Evolutionary conservation across 2,113 vertebrate genomes (phyloP).

Genomic region (Colinus virginianus): DNA sequence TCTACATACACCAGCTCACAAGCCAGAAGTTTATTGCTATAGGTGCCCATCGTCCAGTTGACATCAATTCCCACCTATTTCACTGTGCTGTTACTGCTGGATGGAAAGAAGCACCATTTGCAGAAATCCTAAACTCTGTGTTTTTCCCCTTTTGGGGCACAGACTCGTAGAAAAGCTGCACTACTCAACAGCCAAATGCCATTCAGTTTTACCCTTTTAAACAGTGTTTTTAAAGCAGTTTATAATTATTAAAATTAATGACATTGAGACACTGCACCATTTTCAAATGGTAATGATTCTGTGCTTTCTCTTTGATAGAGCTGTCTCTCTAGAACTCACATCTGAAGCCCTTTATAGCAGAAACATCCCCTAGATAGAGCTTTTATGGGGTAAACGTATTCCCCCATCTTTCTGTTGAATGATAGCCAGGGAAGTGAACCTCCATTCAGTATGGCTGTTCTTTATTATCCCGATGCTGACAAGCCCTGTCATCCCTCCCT

Average conservation of each 20-base stretch:
- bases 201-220: not conserved
- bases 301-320: not conserved
- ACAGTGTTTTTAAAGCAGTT: not conserved
- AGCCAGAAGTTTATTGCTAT: not conserved
- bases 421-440: not conserved
- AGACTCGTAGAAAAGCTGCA: not conserved
- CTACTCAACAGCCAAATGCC: not conserved
- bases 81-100: not conserved
- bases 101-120: not conserved
- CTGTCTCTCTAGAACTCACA: not conserved
- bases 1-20: not conserved
- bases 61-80: not conserved
- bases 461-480: not conserved
- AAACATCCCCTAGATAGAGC: not conserved
- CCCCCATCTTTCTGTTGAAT: not conserved
- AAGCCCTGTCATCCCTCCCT: not conserved
- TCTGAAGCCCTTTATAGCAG: slow-evolving; percentile 7
- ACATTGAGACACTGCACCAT: not conserved
- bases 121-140: not conserved
- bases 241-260: slow-evolving; percentile 22
- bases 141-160: not conserved
- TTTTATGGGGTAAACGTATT: not conserved
- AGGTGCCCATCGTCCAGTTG: not conserved
- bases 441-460: not conserved
- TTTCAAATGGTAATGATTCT: not conserved